Evolutionary conservation across 2,113 vertebrate genomes (phyloP).

Genomic region (Forbesichthys papilliferus): DNA sequence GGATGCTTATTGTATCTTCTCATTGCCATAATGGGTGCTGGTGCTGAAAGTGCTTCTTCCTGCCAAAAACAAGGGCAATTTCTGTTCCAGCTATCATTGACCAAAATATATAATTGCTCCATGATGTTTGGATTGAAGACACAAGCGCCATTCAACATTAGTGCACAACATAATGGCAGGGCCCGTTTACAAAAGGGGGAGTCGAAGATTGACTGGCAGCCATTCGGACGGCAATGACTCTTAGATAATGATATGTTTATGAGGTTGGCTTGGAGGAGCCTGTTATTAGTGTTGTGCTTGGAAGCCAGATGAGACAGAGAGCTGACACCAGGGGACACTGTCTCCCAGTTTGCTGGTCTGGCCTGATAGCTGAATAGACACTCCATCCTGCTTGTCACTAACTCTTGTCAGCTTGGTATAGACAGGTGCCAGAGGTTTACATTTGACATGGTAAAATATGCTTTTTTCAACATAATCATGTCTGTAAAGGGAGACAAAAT

Average conservation of each 20-base stretch:
- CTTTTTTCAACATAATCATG: too few relatives aligned
- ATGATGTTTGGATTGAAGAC: conserved; percentile 59
- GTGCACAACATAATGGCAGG: conserved; percentile 37
- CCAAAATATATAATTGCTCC: conserved; percentile 46
- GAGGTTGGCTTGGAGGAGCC: conserved; percentile 25
- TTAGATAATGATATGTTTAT: conserved; percentile 41
- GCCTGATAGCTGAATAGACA: conserved; percentile 30
- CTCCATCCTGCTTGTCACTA: conserved; percentile 20
- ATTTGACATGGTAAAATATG: too few relatives aligned
- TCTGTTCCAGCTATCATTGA: conserved; percentile 29
- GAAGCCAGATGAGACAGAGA: conserved; percentile 43
- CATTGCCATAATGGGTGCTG: conserved; percentile 43
- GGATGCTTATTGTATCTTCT: conserved; percentile 43
- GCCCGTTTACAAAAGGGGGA: conserved; percentile 31
- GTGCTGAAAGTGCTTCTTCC: conserved; percentile 25
- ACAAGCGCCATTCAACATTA: conserved; percentile 50
- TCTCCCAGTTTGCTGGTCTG: conserved; percentile 61
- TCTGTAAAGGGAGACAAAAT: too few relatives aligned
- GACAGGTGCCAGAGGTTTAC: too few relatives aligned
- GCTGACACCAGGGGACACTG: conserved; percentile 78
- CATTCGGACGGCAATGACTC: conserved; percentile 27
- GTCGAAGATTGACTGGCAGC: conserved; percentile 42
- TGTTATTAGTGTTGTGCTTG: conserved; percentile 32
- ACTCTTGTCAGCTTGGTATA: conserved; percentile 2
- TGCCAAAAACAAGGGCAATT: conserved; percentile 44